Evolutionary conservation across 2,888 invertebrate genomes (phyloP).

Genomic region (Drosophila imparisetae): DNA sequence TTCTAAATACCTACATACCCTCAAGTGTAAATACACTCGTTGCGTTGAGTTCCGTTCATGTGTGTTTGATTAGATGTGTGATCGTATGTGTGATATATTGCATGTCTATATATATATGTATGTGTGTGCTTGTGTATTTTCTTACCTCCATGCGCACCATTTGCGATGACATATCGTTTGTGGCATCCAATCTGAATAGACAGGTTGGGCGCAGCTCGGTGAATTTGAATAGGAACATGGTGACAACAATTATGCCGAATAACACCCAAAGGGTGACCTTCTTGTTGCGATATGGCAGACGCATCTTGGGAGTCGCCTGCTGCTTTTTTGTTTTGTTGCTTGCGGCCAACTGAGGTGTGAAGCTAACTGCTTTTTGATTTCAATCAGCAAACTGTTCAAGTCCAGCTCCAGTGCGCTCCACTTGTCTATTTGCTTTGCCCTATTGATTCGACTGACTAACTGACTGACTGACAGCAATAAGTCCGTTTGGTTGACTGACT

Average conservation of each 20-base stretch:
- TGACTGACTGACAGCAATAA: slow-evolving; percentile 6
- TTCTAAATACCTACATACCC: slow-evolving; percentile 35
- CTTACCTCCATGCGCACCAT: slow-evolving; percentile 84
- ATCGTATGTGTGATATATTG: neutral
- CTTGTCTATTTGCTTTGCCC: slow-evolving; percentile 36
- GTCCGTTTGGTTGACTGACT: neutral
- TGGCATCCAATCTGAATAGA: slow-evolving; percentile 82
- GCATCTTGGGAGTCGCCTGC: slow-evolving; percentile 72
- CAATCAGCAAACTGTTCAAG: slow-evolving; percentile 8
- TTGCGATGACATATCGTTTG: slow-evolving; percentile 73
- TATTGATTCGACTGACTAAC: slow-evolving; percentile 33
- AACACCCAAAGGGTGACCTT: slow-evolving; percentile 84
- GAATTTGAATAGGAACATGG: slow-evolving; percentile 85
- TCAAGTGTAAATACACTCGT: slow-evolving; percentile 49
- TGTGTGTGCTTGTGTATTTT: slow-evolving; percentile 28
- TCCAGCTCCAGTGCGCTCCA: slow-evolving; percentile 16
- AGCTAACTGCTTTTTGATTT: slow-evolving; percentile 45
- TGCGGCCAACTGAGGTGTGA: slow-evolving; percentile 34
- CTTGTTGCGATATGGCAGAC: slow-evolving; percentile 84
- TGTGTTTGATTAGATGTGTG: neutral
- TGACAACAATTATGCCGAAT: slow-evolving; percentile 83
- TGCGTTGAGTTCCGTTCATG: slow-evolving; percentile 7
- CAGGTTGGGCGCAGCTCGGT: slow-evolving; percentile 84
- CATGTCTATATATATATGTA: neutral
- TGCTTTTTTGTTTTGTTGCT: neutral